These are phyloP conservation scores for Torymus tubicola DNA, from an alignment of 2,888 invertebrate genomes.

Conservation along the genomic window DNA sequence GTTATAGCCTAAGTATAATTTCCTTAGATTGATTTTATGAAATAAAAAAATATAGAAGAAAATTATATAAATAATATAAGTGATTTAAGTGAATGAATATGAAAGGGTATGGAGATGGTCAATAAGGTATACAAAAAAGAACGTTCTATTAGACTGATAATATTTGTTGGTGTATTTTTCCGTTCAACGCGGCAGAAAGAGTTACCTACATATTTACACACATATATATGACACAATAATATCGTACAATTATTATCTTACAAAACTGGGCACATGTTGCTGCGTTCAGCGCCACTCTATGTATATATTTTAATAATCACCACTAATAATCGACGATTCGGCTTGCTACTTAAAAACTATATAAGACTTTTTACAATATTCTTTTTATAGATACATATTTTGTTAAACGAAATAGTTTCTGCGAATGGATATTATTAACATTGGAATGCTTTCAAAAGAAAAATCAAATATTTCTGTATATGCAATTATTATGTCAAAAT, in stretches of 20 bases:
- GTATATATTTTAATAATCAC: constrained; percentile 31
- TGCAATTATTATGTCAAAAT: no score
- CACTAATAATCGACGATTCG: constrained; percentile 43
- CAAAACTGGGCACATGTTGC: constrained; percentile 44
- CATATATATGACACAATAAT: constrained; percentile 54
- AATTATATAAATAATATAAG: no score
- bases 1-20: no score
- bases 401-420: constrained; percentile 9
- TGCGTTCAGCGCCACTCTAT: constrained; percentile 27
- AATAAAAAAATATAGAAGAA: no score
- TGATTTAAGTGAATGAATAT: no score
- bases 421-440: constrained; percentile 26
- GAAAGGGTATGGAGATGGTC: background rate
- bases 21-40: no score
- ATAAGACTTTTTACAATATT: constrained; percentile 54
- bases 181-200: constrained; percentile 43
- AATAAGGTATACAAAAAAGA: constrained; percentile 17
- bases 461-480: no score
- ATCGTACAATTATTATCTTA: constrained; percentile 58
- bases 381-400: constrained; percentile 41
- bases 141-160: constrained; percentile 40
- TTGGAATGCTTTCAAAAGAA: background rate
- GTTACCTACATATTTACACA: constrained; percentile 72
- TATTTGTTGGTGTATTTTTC: constrained; percentile 55
- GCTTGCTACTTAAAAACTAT: constrained; percentile 46